Conservation (phyloP, 1,140 invertebrate species). For the Wasmannia auropunctata region DNA sequence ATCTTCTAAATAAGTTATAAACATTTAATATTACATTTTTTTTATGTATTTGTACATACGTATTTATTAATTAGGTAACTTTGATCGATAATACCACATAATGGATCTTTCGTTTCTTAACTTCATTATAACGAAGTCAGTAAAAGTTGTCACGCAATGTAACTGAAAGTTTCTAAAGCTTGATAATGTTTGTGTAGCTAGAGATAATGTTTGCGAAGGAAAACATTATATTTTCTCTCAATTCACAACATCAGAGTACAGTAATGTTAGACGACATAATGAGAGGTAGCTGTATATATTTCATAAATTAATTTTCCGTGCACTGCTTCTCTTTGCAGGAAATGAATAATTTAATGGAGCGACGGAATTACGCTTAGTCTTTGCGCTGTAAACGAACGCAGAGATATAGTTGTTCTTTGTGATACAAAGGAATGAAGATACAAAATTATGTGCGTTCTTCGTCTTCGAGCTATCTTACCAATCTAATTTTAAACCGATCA, state of each 20-base stretch:
- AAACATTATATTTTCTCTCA: constrained; percentile 17
- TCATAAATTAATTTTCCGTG: constrained; percentile 44
- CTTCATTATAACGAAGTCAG: background rate
- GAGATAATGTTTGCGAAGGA: constrained; percentile 14
- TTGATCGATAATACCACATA: constrained; percentile 5
- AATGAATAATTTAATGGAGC: constrained; percentile 45
- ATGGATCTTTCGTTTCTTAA: background rate
- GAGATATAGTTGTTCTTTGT: constrained; percentile 13
- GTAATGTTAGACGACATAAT: constrained; percentile 30
- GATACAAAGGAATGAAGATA: background rate
- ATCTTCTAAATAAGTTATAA: background rate
- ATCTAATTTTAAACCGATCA: constrained; percentile 9
- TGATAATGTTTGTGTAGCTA: background rate
- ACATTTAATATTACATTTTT: constrained; percentile 7
- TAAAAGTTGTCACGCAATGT: background rate
- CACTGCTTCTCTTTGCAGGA: constrained; percentile 1
- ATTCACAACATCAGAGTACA: background rate
- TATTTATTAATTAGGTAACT: background rate
- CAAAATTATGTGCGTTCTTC: constrained; percentile 17
- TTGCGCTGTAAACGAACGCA: background rate
- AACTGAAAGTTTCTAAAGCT: background rate
- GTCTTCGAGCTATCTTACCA: background rate
- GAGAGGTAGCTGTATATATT: constrained; percentile 26
- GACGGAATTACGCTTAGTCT: constrained; percentile 29
- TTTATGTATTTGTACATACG: background rate